Conservation (phyloP, 2,888 invertebrate genomes). For the Diadromus collaris region DNA sequence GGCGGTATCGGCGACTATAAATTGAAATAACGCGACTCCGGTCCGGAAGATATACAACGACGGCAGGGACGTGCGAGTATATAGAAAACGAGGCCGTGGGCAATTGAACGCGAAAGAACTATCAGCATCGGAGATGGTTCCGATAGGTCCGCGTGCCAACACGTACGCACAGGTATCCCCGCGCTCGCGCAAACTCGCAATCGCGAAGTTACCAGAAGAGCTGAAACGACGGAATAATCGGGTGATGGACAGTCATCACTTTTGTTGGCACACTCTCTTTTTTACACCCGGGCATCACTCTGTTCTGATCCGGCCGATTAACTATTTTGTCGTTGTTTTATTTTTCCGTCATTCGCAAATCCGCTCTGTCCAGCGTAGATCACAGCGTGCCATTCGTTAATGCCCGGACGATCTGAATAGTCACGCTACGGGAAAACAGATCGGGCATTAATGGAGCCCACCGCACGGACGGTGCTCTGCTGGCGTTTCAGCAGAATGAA, state of each 20-base stretch:
- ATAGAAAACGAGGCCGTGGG: constrained; percentile 9
- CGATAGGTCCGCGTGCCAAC: not conserved
- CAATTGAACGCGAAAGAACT: constrained; percentile 45
- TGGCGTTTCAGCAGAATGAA: constrained; percentile 5
- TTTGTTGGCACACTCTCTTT: not conserved
- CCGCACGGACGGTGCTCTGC: not conserved
- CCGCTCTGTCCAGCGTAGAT: not conserved
- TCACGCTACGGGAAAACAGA: not conserved
- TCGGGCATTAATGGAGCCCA: not conserved
- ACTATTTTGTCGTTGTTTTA: constrained; percentile 31
- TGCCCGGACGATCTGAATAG: not conserved
- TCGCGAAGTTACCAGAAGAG: constrained; percentile 16
- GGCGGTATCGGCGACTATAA: constrained; percentile 41
- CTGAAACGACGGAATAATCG: constrained; percentile 32
- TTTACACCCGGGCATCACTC: constrained; percentile 3
- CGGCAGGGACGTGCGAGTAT: not conserved
- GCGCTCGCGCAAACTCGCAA: not conserved
- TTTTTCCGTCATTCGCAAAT: constrained; percentile 12
- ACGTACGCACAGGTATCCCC: not conserved
- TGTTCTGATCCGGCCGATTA: constrained; percentile 48
- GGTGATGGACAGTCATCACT: constrained; percentile 29
- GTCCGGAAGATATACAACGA: constrained; percentile 18
- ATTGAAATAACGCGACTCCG: constrained; percentile 27
- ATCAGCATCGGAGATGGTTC: constrained; percentile 33
- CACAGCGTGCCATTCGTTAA: not conserved